These are phyloP conservation scores for Sebastiscus albofasciatus DNA, from an alignment of 2,797 vertebrate species.

Conservation along the genomic window DNA sequence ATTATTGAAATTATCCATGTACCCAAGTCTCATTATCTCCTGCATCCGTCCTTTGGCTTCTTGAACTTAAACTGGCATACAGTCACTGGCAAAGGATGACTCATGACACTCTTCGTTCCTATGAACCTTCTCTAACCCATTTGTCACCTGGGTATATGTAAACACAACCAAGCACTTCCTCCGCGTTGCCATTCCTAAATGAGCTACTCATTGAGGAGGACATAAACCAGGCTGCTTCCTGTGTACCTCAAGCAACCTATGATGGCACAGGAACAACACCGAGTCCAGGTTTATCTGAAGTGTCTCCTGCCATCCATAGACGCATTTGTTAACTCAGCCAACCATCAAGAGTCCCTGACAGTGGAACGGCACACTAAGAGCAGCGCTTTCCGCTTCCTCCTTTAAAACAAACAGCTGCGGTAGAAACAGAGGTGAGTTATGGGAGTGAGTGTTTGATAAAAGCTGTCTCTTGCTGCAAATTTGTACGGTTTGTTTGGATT, in stretches of 20 bases:
- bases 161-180: slow-evolving; percentile 67
- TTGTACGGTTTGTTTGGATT: neutral
- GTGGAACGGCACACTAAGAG: slow-evolving; percentile 19
- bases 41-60: slow-evolving; percentile 14
- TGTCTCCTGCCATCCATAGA: slow-evolving; percentile 64
- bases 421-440: neutral
- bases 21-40: neutral
- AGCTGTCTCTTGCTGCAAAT: neutral
- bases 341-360: slow-evolving; percentile 54
- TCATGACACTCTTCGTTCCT: slow-evolving; percentile 21
- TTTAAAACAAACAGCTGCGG: slow-evolving; percentile 50
- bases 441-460: slow-evolving; percentile 3
- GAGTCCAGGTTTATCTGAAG: slow-evolving; percentile 61
- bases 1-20: too few relatives aligned
- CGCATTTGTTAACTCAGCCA: slow-evolving; percentile 63
- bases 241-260: slow-evolving; percentile 25
- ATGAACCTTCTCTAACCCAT: slow-evolving; percentile 27
- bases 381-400: slow-evolving; percentile 30
- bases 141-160: slow-evolving; percentile 58
- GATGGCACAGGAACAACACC: slow-evolving; percentile 52
- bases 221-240: slow-evolving; percentile 66
- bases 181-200: slow-evolving; percentile 45
- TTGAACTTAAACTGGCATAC: slow-evolving; percentile 23
- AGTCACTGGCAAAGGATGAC: slow-evolving; percentile 18
- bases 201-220: slow-evolving; percentile 35